Evolutionary conservation across 2,888 invertebrate genomes (phyloP).

Genomic region (Dorcus parallelipipedus): DNA sequence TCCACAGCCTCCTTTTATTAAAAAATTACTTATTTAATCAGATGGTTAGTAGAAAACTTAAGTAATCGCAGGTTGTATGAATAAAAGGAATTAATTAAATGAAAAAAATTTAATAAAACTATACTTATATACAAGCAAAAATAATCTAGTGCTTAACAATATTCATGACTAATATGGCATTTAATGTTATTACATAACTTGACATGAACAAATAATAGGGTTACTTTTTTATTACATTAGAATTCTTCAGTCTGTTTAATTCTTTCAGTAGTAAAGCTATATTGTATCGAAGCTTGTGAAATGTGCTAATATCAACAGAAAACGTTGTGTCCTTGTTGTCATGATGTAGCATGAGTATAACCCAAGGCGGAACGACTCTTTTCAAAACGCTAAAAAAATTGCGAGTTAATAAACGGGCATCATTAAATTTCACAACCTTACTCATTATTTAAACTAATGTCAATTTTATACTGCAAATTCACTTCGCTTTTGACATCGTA

Average conservation of each 20-base stretch:
- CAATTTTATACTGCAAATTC: constrained; percentile 39
- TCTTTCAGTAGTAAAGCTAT: constrained; percentile 40
- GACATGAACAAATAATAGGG: not conserved
- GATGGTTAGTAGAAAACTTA: too few species aligned
- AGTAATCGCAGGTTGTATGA: too few species aligned
- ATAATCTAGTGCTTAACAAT: too few species aligned
- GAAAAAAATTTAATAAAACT: too few species aligned
- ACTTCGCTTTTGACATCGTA: not conserved
- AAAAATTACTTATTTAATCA: too few species aligned
- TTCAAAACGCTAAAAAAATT: constrained; percentile 34
- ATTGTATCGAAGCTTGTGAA: constrained; percentile 42
- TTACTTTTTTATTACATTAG: constrained; percentile 23
- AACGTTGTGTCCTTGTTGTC: constrained; percentile 35
- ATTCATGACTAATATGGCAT: too few species aligned
- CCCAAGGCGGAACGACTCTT: constrained; percentile 34
- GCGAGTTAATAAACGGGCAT: not conserved
- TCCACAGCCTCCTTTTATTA: too few species aligned
- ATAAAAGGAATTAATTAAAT: too few species aligned
- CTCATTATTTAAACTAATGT: constrained; percentile 42
- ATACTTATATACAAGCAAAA: too few species aligned
- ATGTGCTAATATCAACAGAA: constrained; percentile 36
- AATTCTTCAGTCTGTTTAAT: constrained; percentile 26
- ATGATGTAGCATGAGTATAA: constrained; percentile 36
- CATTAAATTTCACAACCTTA: constrained; percentile 19
- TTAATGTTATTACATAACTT: not conserved